Conservation (phyloP, 2,797 vertebrate genomes). For the Thalassophryne amazonica region DNA sequence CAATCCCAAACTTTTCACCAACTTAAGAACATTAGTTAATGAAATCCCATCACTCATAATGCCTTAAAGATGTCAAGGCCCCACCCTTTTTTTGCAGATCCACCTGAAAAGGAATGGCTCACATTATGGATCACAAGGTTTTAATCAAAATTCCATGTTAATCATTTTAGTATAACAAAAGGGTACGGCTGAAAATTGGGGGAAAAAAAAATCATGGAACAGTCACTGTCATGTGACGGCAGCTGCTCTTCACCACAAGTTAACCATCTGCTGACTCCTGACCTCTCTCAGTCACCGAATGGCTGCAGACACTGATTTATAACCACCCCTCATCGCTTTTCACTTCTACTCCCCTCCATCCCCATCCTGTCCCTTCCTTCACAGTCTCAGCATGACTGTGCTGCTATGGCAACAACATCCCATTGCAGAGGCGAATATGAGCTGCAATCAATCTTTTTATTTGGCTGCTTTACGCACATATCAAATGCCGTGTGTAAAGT, state of each 20-base stretch:
- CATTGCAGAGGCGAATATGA: conserved; percentile 42
- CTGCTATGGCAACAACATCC: conserved; percentile 64
- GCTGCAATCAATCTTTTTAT: conserved; percentile 30
- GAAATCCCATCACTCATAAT: too few species aligned
- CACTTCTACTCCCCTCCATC: conserved; percentile 3
- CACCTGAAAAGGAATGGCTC: too few species aligned
- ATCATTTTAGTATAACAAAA: background rate
- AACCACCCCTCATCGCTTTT: background rate
- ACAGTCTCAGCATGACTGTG: conserved; percentile 30
- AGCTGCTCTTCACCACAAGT: conserved; percentile 14
- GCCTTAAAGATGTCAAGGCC: too few species aligned
- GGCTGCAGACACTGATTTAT: conserved; percentile 48
- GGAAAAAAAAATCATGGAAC: background rate
- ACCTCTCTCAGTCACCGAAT: conserved; percentile 17
- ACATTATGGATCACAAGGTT: too few species aligned
- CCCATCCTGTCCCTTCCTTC: conserved; percentile 7
- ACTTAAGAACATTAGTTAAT: too few species aligned
- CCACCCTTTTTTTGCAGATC: too few species aligned
- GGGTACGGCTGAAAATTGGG: background rate
- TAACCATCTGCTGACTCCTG: background rate
- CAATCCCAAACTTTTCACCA: too few species aligned
- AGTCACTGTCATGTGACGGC: background rate
- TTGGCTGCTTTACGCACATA: conserved; percentile 3
- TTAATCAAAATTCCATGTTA: too few species aligned
- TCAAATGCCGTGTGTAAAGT: conserved; percentile 13